Conservation (phyloP, 2,113 vertebrate genomes). For the Anseranas semipalmata region DNA sequence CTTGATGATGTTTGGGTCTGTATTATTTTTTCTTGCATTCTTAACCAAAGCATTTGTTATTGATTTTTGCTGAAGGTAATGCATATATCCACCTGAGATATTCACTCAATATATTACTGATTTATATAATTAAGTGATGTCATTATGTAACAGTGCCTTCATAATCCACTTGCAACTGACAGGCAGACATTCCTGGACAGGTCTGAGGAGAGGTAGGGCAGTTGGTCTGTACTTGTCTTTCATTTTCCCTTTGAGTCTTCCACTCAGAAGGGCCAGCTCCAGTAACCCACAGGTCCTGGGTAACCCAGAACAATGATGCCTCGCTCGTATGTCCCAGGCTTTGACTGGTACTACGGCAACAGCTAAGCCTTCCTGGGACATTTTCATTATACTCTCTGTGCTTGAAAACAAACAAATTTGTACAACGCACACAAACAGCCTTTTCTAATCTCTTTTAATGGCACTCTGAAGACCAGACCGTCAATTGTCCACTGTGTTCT, state of each 20-base stretch:
- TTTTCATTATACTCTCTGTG: slow-evolving; percentile 44
- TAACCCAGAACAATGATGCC: slow-evolving; percentile 12
- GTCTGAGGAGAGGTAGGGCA: background rate
- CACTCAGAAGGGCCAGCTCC: background rate
- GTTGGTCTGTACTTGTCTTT: background rate
- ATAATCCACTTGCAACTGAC: background rate
- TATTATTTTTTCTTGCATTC: background rate
- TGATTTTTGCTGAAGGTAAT: background rate
- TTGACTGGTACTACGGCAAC: slow-evolving; percentile 51
- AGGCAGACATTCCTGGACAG: background rate
- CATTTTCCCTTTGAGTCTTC: background rate
- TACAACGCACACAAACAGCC: slow-evolving; percentile 32
- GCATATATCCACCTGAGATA: background rate
- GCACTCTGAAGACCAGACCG: slow-evolving; percentile 37
- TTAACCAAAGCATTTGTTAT: background rate
- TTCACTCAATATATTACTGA: background rate
- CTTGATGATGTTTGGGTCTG: rapidly evolving
- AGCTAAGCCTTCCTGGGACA: slow-evolving; percentile 38
- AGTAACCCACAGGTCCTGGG: background rate
- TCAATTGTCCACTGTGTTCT: slow-evolving; percentile 49
- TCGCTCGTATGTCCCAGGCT: background rate
- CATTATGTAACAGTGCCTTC: background rate
- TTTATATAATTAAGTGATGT: background rate
- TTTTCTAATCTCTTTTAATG: slow-evolving; percentile 66
- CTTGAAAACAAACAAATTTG: slow-evolving; percentile 74